Conservation (phyloP, 2,888 invertebrate genomes). For the Microctonus hyperodae region DNA sequence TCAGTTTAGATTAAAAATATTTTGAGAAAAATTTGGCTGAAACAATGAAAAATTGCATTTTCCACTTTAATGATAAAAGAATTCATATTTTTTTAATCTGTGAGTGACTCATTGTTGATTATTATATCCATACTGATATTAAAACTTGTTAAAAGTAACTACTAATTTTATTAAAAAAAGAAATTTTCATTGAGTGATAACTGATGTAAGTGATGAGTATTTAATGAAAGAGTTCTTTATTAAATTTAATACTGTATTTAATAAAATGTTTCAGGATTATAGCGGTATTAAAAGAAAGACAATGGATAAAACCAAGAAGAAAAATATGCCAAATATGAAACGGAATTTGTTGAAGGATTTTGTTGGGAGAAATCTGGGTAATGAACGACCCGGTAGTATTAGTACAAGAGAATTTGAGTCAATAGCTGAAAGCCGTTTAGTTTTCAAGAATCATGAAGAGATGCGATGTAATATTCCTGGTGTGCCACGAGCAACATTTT, state of each 20-base stretch:
- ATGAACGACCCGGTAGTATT: slow-evolving; percentile 50
- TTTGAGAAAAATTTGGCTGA: background rate
- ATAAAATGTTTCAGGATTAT: slow-evolving; percentile 4
- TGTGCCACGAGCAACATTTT: slow-evolving; percentile 79
- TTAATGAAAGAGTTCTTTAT: no score
- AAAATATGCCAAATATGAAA: slow-evolving; percentile 7
- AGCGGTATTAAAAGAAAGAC: slow-evolving; percentile 2
- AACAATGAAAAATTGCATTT: background rate
- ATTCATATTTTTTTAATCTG: background rate
- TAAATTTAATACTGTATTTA: no score
- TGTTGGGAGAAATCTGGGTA: slow-evolving; percentile 55
- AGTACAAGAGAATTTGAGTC: slow-evolving; percentile 68
- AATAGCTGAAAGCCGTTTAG: slow-evolving; percentile 72
- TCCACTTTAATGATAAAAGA: background rate
- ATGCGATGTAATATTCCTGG: slow-evolving; percentile 77
- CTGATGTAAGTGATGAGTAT: background rate
- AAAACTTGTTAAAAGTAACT: background rate
- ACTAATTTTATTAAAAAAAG: background rate
- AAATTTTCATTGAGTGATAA: background rate
- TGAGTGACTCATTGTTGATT: background rate
- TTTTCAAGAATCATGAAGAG: slow-evolving; percentile 69
- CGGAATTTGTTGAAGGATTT: slow-evolving; percentile 52
- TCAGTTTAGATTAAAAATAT: background rate
- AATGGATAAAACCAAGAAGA: slow-evolving; percentile 11
- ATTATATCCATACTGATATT: background rate